These are phyloP conservation scores for Neoarius graeffei DNA, from an alignment of 2,113 vertebrate genomes.

Conservation along the genomic window DNA sequence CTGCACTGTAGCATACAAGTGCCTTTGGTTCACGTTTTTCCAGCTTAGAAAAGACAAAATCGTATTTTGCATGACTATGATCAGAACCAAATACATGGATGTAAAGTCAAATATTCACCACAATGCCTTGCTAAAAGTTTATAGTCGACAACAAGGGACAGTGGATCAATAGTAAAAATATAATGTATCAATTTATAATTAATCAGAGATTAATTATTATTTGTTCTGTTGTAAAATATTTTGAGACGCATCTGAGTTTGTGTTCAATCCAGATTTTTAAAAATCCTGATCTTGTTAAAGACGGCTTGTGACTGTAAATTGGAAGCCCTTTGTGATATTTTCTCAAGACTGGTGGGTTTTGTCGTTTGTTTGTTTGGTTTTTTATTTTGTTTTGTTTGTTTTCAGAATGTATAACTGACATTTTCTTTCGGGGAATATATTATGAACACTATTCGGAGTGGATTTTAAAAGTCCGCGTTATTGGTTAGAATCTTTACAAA, in stretches of 20 bases:
- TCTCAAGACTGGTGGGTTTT: not conserved
- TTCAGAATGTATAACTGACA: slow-evolving; percentile 4
- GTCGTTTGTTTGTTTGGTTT: not conserved
- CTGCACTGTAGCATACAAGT: slow-evolving; percentile 95
- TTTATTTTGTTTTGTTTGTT: not conserved
- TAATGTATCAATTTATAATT: slow-evolving; percentile 54
- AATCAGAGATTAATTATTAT: slow-evolving; percentile 55
- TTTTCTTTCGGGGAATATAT: slow-evolving; percentile 15
- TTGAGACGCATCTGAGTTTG: slow-evolving; percentile 49
- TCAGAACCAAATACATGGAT: slow-evolving; percentile 85
- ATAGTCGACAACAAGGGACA: slow-evolving; percentile 58
- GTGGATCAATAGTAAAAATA: slow-evolving; percentile 48
- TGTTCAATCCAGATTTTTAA: slow-evolving; percentile 48
- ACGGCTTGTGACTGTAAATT: slow-evolving; percentile 18
- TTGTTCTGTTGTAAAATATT: slow-evolving; percentile 54
- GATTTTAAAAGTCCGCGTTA: slow-evolving; percentile 26
- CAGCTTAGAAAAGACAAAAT: slow-evolving; percentile 88
- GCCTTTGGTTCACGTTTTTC: slow-evolving; percentile 93
- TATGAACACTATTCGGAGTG: slow-evolving; percentile 31
- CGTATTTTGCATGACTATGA: slow-evolving; percentile 74
- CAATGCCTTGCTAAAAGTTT: slow-evolving; percentile 90
- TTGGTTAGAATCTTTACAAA: slow-evolving; percentile 6
- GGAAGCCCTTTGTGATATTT: slow-evolving; percentile 17
- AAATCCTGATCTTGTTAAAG: slow-evolving; percentile 21
- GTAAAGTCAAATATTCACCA: slow-evolving; percentile 84